phyloP scores from a whole-genome alignment of 2,113 vertebrate species.

The Ondatra zibethicus region DNA sequence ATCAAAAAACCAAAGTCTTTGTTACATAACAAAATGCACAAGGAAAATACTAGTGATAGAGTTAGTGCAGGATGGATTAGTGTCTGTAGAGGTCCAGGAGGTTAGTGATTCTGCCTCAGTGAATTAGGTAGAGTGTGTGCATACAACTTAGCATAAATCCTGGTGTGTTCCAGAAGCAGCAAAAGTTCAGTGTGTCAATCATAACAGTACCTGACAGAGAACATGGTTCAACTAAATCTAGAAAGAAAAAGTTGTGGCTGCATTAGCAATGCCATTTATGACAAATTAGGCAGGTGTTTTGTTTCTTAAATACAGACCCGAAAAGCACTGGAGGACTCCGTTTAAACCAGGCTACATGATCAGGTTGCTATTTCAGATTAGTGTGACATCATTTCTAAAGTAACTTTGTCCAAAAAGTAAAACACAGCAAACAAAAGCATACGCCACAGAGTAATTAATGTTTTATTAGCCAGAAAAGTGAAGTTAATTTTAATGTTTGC shows the following conservation, averaged over 20 bases:
- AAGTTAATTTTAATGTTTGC: conserved; percentile 31
- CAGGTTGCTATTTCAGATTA: conserved; percentile 36
- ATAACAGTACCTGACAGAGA: not conserved
- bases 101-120: not conserved
- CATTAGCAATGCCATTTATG: not conserved
- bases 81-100: not conserved
- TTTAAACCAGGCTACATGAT: not conserved
- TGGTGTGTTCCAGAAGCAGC: not conserved
- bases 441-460: conserved; percentile 1
- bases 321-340: conserved; percentile 32
- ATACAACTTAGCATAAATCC: not conserved
- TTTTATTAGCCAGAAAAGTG: not conserved
- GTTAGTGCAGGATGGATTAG: not conserved
- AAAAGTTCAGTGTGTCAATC: not conserved
- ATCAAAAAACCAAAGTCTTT: not conserved
- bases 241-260: conserved; percentile 10
- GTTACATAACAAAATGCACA: not conserved
- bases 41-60: not conserved
- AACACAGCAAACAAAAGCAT: conserved; percentile 8
- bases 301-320: not conserved
- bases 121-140: not conserved
- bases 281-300: not conserved
- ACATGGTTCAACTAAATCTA: not conserved
- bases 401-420: not conserved
- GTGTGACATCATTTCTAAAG: not conserved